Percentiles rank a stretch among this genome's conserved stretches.
These are phyloP conservation scores for Drosophila pandora DNA, from an alignment of 1,140 invertebrate genomes.

Conservation along the genomic window DNA sequence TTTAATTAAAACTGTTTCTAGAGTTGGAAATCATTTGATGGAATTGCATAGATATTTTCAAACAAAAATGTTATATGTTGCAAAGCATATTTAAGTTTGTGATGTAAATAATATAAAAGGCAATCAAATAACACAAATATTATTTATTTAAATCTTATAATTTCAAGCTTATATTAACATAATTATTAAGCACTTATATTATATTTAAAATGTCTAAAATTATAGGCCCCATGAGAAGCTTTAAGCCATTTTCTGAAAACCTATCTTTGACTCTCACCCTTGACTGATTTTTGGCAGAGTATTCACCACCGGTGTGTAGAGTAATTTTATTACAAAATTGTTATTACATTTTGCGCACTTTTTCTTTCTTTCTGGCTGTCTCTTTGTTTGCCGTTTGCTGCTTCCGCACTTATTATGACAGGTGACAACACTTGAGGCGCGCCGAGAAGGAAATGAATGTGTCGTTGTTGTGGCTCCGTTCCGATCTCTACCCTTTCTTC, in stretches of 20 bases:
- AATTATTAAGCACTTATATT: no score
- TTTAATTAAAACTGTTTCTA: neutral
- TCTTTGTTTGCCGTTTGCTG: constrained; percentile 58
- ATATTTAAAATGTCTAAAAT: no score
- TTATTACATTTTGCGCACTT: constrained; percentile 28
- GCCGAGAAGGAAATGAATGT: constrained; percentile 78
- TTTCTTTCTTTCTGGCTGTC: constrained; percentile 36
- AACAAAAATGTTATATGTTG: no score
- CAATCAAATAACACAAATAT: no score
- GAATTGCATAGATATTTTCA: no score
- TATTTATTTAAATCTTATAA: no score
- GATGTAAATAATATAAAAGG: no score
- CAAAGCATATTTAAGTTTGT: no score
- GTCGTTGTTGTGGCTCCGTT: constrained; percentile 46
- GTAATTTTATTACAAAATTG: neutral
- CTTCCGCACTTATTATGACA: constrained; percentile 82
- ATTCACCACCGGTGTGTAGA: neutral
- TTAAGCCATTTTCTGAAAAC: neutral
- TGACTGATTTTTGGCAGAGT: neutral
- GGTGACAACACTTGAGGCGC: constrained; percentile 81
- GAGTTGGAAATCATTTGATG: no score
- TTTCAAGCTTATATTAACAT: no score
- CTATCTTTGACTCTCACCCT: no score
- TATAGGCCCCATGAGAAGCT: neutral
- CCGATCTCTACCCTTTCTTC: constrained; percentile 16